phyloP scores from a whole-genome alignment of 2,113 vertebrate species.

The Gila orcuttii region DNA sequence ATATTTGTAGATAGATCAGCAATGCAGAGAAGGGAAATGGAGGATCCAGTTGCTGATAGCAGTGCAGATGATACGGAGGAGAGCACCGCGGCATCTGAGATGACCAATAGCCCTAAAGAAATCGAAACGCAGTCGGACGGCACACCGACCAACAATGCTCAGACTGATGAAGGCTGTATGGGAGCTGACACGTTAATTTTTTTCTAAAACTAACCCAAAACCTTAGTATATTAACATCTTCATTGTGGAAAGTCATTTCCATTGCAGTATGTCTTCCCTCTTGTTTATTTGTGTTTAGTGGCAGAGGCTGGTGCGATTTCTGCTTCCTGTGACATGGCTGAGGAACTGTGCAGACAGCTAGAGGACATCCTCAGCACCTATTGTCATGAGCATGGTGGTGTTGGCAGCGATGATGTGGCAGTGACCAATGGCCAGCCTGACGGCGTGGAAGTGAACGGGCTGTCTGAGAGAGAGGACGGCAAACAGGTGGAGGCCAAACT shows the following conservation, averaged over 20 bases:
- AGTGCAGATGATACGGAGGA: conserved; percentile 50
- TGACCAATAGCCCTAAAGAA: conserved; percentile 65
- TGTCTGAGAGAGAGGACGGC: conserved; percentile 76
- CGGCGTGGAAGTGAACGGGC: conserved; percentile 81
- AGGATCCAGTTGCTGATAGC: conserved; percentile 60
- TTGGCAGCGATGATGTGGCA: conserved; percentile 64
- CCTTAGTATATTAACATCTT: not conserved
- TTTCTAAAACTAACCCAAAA: not conserved
- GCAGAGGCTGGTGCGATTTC: conserved; percentile 50
- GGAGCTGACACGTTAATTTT: not conserved
- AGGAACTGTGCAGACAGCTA: conserved; percentile 91
- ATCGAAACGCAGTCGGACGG: conserved; percentile 58
- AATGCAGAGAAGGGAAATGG: conserved; percentile 76
- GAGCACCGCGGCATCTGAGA: conserved; percentile 50
- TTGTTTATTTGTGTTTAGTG: conserved; percentile 39
- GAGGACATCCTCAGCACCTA: conserved; percentile 96
- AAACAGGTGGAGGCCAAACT: conserved; percentile 76
- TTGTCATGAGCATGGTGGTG: conserved; percentile 81
- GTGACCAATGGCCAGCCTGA: conserved; percentile 85
- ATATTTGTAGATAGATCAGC: conserved; percentile 47
- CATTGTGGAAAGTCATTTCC: not conserved
- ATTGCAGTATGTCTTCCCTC: not conserved
- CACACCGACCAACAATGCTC: conserved; percentile 55
- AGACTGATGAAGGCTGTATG: conserved; percentile 51
- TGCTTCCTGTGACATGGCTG: conserved; percentile 82